Percentiles rank a stretch among this genome's conserved stretches.
phyloP scores from a whole-genome alignment of 1,140 invertebrate species.

The Zaprionus ornatus region DNA sequence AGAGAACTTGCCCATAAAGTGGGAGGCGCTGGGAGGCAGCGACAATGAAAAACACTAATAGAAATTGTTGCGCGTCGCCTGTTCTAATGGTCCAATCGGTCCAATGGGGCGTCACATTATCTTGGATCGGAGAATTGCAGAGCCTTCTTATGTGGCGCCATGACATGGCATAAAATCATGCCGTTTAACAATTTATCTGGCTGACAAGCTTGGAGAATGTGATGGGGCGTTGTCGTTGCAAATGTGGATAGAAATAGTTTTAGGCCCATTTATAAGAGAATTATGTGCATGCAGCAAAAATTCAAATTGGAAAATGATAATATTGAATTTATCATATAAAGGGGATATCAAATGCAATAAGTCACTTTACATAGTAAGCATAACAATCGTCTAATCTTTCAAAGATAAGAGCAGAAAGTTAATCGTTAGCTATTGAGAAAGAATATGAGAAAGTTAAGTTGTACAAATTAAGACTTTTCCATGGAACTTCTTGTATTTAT shows the following conservation, averaged over 20 bases:
- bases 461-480: no score
- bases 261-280: not conserved
- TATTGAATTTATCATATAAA: not conserved
- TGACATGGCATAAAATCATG: constrained; percentile 40
- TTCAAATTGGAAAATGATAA: not conserved
- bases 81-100: constrained; percentile 27
- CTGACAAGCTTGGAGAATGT: constrained; percentile 36
- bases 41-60: constrained; percentile 59
- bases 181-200: constrained; percentile 34
- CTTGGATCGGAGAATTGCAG: constrained; percentile 51
- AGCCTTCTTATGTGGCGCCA: constrained; percentile 47
- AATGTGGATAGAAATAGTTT: constrained; percentile 4
- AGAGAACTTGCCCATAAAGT: constrained; percentile 45
- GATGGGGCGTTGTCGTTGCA: constrained; percentile 43
- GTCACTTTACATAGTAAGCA: no score
- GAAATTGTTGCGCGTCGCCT: constrained; percentile 67
- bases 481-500: no score
- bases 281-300: constrained; percentile 11
- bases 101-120: constrained; percentile 47
- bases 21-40: constrained; percentile 9
- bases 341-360: not conserved
- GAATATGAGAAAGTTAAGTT: no score
- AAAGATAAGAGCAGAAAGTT: constrained; percentile 12
- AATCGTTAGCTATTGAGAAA: no score
- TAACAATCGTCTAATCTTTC: not conserved